Evolutionary conservation across 2,797 vertebrate genomes (phyloP).

Genomic region (Hemitrygon akajei): DNA sequence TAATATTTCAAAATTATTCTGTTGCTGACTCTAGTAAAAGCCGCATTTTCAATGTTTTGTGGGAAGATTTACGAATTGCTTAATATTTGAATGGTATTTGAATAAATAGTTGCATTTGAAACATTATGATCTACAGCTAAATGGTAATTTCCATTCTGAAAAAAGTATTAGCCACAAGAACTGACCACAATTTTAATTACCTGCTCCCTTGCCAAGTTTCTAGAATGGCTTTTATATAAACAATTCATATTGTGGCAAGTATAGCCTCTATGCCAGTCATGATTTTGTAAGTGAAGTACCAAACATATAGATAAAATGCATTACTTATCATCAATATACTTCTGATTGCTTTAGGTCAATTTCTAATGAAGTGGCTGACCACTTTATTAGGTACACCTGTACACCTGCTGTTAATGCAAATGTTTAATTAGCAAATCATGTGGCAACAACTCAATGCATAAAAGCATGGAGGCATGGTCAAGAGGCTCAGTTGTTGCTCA

Average conservation of each 20-base stretch:
- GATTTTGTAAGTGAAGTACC: background rate
- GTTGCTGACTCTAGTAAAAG: background rate
- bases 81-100: background rate
- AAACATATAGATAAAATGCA: background rate
- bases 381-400: too few species aligned
- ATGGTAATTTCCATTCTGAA: background rate
- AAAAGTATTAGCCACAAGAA: background rate
- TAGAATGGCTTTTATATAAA: background rate
- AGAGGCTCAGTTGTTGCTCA: too few species aligned
- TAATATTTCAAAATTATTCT: background rate
- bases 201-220: background rate
- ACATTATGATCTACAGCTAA: background rate
- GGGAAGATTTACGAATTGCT: background rate
- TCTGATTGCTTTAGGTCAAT: background rate
- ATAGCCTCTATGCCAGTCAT: background rate
- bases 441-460: too few species aligned
- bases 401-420: too few species aligned
- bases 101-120: constrained; percentile 19
- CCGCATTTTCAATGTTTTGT: background rate
- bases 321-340: background rate
- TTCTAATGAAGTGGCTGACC: background rate
- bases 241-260: too few species aligned
- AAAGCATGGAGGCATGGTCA: too few species aligned
- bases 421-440: too few species aligned
- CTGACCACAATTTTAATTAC: too few species aligned